Base-by-base conservation (phyloP, 2,113 vertebrate genomes). In the Oryzias celebensis region DNA sequence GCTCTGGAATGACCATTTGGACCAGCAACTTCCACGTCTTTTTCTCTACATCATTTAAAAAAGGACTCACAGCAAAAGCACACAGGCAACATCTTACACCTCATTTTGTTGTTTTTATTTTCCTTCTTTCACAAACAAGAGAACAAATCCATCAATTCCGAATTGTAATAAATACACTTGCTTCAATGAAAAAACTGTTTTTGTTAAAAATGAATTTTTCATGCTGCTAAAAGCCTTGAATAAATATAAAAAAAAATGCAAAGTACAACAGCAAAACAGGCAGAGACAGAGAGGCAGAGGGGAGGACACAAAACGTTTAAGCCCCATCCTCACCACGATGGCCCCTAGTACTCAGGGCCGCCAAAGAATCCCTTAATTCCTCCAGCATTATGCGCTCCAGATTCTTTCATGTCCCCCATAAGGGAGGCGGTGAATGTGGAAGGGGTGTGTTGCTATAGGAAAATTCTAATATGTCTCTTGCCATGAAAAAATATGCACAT, bases 401-500 rank as follows among this genome's bases (percentile, higher is more conserved):
- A 95, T 93, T 93, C 94, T 96, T 96, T 96, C 94, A 94, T 95
- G 94, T 96, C 92, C 91, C 92, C 93, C 90, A 58, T 80, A 81
- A 81, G 84, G 83, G 78, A 88, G 84, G 76, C 16, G 52, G 71
- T 18, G 79, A 60, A 72, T 68, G 73, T 92, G 75, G 72, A 71
- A 48, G 92, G 92, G 90, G 91, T 91, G 92, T 89, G 91, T 90
- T 78, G 88, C 88, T 6, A 28, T 88, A 89, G 91, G 69, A 93
- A 88, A 95, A 96, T 96, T 95, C 93, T 94, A 96, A 94, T 95
- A 94, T 90, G 93, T 86, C 86, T 94, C 91, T 90, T 90, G 92
- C 94, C 94, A 93, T 96, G 94, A 96, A 96, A 91, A 97, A 95
- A 96, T 98, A 98, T 98, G 96, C 96, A 97, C 96, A 97, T 97